Evolutionary conservation across 2,113 vertebrate genomes (phyloP), one percentile per base, ranked within the genome.

Genomic region (Archilochus colubris): DNA sequence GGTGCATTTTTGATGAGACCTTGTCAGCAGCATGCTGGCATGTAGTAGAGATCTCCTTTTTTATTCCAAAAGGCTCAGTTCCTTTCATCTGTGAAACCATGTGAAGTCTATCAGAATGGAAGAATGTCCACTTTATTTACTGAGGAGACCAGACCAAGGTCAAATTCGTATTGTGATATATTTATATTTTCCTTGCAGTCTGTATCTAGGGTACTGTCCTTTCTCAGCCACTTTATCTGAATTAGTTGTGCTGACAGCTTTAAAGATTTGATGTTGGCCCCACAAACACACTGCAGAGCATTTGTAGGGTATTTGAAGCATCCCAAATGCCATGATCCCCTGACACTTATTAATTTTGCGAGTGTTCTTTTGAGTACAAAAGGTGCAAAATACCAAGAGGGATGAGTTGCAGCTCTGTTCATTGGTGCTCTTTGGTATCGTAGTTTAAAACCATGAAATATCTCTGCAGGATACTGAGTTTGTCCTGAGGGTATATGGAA

Each of bases 1-100:
- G 94, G 93, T 81, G 57, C 57, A 88, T 97, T 95, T 96, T 64
- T 82, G 59, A 93, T 91, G 68, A 94, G 68, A 75, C 64, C 43
- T 95, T 1, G 44, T 80, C 89, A 87, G 62, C 59, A 82, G 43
- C 75, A 10, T n/a, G 58, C 86, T 80, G 72, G 80, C 21, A 44
- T 6, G 43, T 48, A 55, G 81, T 19, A 50, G 57, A 76, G 89
- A 93, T 57, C 72, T 64, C 30, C 40, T 84, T 81, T 81, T 89
- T 77, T 27, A 67, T 89, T 94, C 83, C 79, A 74, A 50, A 79
- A 86, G n/a, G 23, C n/a, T 59, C 21, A 70, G 61, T 80, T 27
- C 31, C 30, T 86, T 95, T 94, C 31, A 43, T 78, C 61, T 85
- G 12, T 55, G 54, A 87, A 91, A 44, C 36, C 9, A 7, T 3